Percentiles rank a stretch among this genome's conserved stretches.
phyloP scores from a whole-genome alignment of 2,888 invertebrate genomes.

The Apomyelois bistriatella region DNA sequence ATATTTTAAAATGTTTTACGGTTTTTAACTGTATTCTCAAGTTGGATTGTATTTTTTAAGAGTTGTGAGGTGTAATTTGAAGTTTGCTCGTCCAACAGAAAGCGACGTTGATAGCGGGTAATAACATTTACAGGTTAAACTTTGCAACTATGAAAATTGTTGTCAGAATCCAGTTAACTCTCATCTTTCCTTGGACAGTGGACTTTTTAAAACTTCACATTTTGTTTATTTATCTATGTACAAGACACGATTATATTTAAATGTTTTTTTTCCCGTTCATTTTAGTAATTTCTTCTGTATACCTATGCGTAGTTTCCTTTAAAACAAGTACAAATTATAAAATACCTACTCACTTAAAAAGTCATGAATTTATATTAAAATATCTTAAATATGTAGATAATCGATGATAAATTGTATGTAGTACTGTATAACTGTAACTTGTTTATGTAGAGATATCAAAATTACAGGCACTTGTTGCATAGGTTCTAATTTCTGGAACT shows the following conservation, averaged over 20 bases:
- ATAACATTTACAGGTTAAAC: constrained; percentile 58
- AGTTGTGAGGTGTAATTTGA: constrained; percentile 50
- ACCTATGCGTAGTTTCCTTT: no score
- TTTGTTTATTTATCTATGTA: background rate
- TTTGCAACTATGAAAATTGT: constrained; percentile 66
- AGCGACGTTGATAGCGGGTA: constrained; percentile 41
- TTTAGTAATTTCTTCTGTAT: no score
- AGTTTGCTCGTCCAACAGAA: constrained; percentile 38
- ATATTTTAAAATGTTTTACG: constrained; percentile 40
- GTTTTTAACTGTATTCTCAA: constrained; percentile 42
- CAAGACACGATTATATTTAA: background rate
- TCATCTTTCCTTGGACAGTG: constrained; percentile 26
- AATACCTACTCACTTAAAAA: no score
- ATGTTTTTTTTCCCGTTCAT: background rate
- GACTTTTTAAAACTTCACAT: background rate
- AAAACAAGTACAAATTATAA: no score
- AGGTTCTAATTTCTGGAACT: no score
- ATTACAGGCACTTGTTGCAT: no score
- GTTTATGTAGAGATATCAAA: no score
- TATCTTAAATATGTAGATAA: no score
- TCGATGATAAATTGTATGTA: no score
- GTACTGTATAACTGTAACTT: no score
- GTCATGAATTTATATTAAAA: no score
- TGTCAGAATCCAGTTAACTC: constrained; percentile 53
- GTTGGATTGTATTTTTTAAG: constrained; percentile 46